Evolutionary conservation across 2,888 invertebrate species (phyloP).

Genomic region (Drosophila atroscutellata): DNA sequence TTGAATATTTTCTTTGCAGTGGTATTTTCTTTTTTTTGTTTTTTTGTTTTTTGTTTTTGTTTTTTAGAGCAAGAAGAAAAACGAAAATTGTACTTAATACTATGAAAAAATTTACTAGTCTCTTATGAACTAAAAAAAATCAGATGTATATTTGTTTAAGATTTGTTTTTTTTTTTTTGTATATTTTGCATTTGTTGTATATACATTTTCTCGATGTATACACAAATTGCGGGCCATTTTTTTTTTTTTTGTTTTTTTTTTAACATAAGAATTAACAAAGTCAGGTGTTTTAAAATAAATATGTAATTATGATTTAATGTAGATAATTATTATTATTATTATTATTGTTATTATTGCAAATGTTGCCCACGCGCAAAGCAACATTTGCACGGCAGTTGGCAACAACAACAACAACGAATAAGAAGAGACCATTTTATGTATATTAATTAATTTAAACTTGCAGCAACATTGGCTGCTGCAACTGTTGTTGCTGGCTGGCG

Average conservation of each 20-base stretch:
- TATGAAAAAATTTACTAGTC: conserved; percentile 83
- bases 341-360: conserved; percentile 79
- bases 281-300: conserved; percentile 77
- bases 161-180: conserved; percentile 47
- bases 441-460: conserved; percentile 40
- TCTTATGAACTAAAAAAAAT: conserved; percentile 82
- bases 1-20: conserved; percentile 51
- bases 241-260: conserved; percentile 34
- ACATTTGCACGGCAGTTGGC: conserved; percentile 81
- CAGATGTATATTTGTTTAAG: conserved; percentile 80
- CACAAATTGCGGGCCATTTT: conserved; percentile 51
- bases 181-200: conserved; percentile 36
- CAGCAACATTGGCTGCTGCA: conserved; percentile 30
- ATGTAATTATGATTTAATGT: conserved; percentile 62
- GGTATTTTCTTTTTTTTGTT: conserved; percentile 55
- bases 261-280: conserved; percentile 81
- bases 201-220: conserved; percentile 47
- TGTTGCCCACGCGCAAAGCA: conserved; percentile 80
- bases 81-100: conserved; percentile 77
- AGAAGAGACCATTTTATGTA: conserved; percentile 71
- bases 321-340: conserved; percentile 63
- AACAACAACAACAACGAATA: conserved; percentile 81
- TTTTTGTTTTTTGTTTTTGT: conserved; percentile 35
- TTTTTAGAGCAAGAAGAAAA: conserved; percentile 74
- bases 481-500: conserved; percentile 62